These are phyloP conservation scores for Oryzias celebensis DNA, from an alignment of 2,113 vertebrate species.

Conservation along the genomic window DNA sequence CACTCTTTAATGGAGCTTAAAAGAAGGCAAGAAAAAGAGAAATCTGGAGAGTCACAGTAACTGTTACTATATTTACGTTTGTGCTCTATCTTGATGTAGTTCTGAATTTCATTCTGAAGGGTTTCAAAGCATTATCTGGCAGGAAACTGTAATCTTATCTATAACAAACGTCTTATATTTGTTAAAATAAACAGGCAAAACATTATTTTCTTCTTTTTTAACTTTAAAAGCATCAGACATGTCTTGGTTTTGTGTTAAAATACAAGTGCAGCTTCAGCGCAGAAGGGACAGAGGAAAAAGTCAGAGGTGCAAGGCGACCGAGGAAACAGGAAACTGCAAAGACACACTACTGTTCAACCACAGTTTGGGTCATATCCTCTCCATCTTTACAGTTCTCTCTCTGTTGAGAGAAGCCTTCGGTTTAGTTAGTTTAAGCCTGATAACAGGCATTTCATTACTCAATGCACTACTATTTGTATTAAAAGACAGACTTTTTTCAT, in stretches of 20 bases:
- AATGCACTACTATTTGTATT: not conserved
- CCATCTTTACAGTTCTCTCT: slow-evolving; percentile 27
- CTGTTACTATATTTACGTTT: too few relatives aligned
- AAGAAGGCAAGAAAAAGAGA: too few relatives aligned
- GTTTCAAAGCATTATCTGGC: not conserved
- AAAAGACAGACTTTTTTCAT: not conserved
- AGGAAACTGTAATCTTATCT: not conserved
- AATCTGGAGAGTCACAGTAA: too few relatives aligned
- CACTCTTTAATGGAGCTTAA: too few relatives aligned
- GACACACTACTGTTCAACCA: slow-evolving; percentile 39
- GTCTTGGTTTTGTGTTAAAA: too few relatives aligned
- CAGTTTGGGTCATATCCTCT: slow-evolving; percentile 65
- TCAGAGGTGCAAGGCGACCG: slow-evolving; percentile 3
- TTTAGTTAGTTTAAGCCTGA: slow-evolving; percentile 3
- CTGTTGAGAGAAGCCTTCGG: not conserved
- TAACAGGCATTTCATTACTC: not conserved
- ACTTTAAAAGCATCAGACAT: too few relatives aligned
- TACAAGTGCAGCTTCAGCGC: not conserved
- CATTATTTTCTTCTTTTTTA: too few relatives aligned
- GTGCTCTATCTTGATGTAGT: too few relatives aligned
- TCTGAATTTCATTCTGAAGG: too few relatives aligned
- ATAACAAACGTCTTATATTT: not conserved
- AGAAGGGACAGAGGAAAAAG: slow-evolving; percentile 25
- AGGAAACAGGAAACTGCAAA: slow-evolving; percentile 74
- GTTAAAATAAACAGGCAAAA: too few relatives aligned